Base-by-base conservation (phyloP, 2,888 invertebrate species). In the Polyommatus icarus region DNA sequence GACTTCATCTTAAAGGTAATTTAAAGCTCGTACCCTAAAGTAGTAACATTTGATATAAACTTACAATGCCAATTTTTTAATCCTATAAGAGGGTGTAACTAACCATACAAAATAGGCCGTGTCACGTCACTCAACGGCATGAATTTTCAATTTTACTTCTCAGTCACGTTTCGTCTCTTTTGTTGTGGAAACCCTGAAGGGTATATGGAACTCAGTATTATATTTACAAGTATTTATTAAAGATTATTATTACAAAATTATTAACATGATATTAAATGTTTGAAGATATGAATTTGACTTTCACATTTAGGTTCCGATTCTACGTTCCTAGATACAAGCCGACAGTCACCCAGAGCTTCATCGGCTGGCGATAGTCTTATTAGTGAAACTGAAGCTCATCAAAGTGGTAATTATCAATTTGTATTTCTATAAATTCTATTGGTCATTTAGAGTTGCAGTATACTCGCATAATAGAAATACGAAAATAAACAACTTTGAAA, bases 331-430 rank as follows among this genome's bases (percentile, higher is more conserved):
- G 94, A 94, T 80, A 88, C 92, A 79, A 94, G 87, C 82, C 90
- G 92, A 81, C 92, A 93, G 80, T 94, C 94, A 61, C 94, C 94
- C 36, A 84, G 94, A 83, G 93, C 92, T 46, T 94, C 94, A 2
- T 93, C 93, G 61, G 93, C 91, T 78, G 94, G 94, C 78, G 94
- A 94, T 82, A 94, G 93, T 82, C 84, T 92, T 76, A 88, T 89
- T 80, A 94, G 94, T 80, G 94, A 94, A 87, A 94, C 93, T 61
- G 94, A 94, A 82, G 94, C 94, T 80, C 94, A 94, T 81, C 94
- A 94, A 83, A 94, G 94, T 87, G 94, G 94, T 94, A 84, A 91
- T 92, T 92, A 75, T 67, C 78, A 78, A 82, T 75, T 77, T n/a
- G 46, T 50, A 40, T 40, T 18, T 54, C 18, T 29, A 15, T 15